Evolutionary conservation across 1,140 invertebrate genomes (phyloP), one percentile per base, ranked within the genome.

Genomic region (Drosophila pseudoobscura): DNA sequence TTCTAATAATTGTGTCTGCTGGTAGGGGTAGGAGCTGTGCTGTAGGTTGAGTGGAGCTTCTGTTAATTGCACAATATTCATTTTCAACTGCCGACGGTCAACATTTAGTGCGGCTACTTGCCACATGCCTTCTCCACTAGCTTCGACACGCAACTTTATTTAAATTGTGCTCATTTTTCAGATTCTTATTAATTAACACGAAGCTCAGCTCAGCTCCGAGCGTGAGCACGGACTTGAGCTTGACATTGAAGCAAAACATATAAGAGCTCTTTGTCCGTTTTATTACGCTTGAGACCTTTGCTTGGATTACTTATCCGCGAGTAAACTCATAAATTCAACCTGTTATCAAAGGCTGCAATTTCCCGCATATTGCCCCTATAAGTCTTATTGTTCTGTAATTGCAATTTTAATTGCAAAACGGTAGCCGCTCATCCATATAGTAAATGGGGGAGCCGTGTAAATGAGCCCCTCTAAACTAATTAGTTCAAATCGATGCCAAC

Each of bases 181-280:
- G 80, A 79, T 84, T 74, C 77, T 49, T 80, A 75, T 87, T 61
- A 85, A 80, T 85, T 83, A 71, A 85, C 71, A 71, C 49, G 8
- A 56, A 69, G 35, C 35, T 39, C 35, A 39, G 35, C 13, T 5
- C 3, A 39, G 35, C 13, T 5, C 3, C 35, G 35, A 39, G 35
- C 11, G 1, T 39, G 35, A 39, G 65, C 55, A 22, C 44, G 51
- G 45, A 55, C 57, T 66, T 76, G 56, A 60, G 46, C 63, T 76
- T 76, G 74, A 76, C 73, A 76, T 70, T 76, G 74, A 61, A 29
- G 11, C 55, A 44, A 31, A 29, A 61, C 55, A 29, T 56, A 31
- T 60, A 61, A 46, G 57, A 68, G 61, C 35, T 61, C 71, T 74
- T 54, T 17, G 31, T 22, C 35, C 24, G 43, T 9, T 58, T 39